Conservation (phyloP, 2,888 invertebrate species). For the Agrilus cyanescens region DNA sequence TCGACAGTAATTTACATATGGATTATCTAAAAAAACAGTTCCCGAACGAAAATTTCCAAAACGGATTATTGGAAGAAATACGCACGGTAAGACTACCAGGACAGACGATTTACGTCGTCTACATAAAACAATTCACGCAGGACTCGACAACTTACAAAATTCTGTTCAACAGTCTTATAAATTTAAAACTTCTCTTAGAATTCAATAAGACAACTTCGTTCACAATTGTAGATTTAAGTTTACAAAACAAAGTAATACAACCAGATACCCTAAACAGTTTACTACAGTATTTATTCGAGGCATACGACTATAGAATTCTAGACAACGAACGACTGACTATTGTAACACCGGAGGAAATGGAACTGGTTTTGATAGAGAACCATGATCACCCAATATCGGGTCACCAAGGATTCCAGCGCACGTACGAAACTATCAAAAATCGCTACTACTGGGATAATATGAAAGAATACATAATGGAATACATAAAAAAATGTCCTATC, state of each 20-base stretch:
- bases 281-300: not conserved
- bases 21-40: slow-evolving; percentile 1
- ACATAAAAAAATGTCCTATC: not conserved
- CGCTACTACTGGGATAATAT: not conserved
- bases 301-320: not conserved
- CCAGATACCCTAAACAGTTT: not conserved
- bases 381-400: not conserved
- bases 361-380: not conserved
- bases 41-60: not conserved
- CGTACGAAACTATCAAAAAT: not conserved
- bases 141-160: too few relatives aligned
- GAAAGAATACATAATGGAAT: not conserved
- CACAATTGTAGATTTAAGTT: not conserved
- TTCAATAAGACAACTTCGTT: too few relatives aligned
- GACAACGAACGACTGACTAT: too few relatives aligned
- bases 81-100: too few relatives aligned
- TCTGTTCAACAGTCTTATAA: too few relatives aligned
- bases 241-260: not conserved
- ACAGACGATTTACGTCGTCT: too few relatives aligned
- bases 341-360: not conserved
- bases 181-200: too few relatives aligned
- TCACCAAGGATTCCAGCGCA: not conserved
- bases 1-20: not conserved
- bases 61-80: not conserved
- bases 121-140: too few relatives aligned